A percentile compares a stretch with the other conserved stretches of the same genome.
Conservation (phyloP, 2,888 invertebrate genomes). For the Rutpela maculata region DNA sequence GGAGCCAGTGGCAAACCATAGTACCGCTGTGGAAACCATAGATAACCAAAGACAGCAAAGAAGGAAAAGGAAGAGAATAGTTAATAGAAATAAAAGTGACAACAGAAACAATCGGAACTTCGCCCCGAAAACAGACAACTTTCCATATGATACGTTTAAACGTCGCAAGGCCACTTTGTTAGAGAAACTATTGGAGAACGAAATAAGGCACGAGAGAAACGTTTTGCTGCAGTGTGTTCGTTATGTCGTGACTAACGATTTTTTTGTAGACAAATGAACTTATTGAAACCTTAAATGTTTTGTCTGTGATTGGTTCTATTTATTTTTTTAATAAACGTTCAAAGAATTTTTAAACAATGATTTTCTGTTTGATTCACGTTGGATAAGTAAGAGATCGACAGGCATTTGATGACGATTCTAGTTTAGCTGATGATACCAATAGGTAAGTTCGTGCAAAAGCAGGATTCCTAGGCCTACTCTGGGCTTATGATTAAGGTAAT, state of each 20-base stretch:
- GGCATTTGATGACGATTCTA: too few species aligned
- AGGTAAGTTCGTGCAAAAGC: too few species aligned
- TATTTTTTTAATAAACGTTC: neutral
- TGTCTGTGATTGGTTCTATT: neutral
- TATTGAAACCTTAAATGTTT: too few species aligned
- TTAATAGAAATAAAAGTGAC: slow-evolving; percentile 52
- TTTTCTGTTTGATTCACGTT: too few species aligned
- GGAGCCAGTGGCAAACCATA: slow-evolving; percentile 41
- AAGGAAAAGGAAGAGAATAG: slow-evolving; percentile 44
- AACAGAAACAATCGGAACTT: slow-evolving; percentile 62
- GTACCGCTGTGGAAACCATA: neutral
- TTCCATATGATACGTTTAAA: slow-evolving; percentile 61
- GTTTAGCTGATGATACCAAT: too few species aligned
- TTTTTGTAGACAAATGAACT: slow-evolving; percentile 74
- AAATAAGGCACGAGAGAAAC: slow-evolving; percentile 91
- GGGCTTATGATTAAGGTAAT: too few species aligned
- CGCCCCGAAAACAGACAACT: slow-evolving; percentile 47
- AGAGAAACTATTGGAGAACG: slow-evolving; percentile 83
- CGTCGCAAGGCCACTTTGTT: slow-evolving; percentile 77
- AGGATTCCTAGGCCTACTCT: too few species aligned
- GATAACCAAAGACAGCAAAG: slow-evolving; percentile 34
- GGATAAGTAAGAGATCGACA: too few species aligned
- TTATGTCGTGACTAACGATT: slow-evolving; percentile 85
- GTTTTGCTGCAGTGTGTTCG: slow-evolving; percentile 90
- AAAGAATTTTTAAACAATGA: too few species aligned